phyloP scores from a whole-genome alignment of 1,140 invertebrate genomes.

The Triops cancriformis region DNA sequence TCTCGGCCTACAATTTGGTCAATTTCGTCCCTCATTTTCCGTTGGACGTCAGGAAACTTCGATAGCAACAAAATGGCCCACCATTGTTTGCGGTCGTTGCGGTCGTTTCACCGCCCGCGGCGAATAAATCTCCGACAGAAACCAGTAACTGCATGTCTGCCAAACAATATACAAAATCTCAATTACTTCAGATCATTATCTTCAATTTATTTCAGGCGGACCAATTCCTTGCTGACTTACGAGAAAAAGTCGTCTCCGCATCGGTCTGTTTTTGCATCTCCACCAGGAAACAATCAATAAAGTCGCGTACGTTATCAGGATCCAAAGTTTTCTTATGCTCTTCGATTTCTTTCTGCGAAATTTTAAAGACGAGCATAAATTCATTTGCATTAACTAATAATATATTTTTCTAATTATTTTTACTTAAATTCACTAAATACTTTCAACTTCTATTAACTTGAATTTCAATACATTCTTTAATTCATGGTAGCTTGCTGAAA shows the following conservation, averaged over 20 bases:
- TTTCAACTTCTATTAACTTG: too few relatives aligned
- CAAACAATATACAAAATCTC: too few relatives aligned
- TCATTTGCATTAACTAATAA: too few relatives aligned
- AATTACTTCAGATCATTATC: too few relatives aligned
- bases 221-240: slow-evolving; percentile 13
- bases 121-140: slow-evolving; percentile 19
- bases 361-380: too few relatives aligned
- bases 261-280: slow-evolving; percentile 32
- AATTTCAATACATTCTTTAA: too few relatives aligned
- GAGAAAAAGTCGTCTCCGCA: slow-evolving; percentile 23
- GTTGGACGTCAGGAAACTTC: slow-evolving; percentile 36
- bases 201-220: too few relatives aligned
- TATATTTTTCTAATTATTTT: too few relatives aligned
- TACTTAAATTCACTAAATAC: too few relatives aligned
- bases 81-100: slow-evolving; percentile 35
- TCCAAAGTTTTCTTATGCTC: slow-evolving; percentile 61
- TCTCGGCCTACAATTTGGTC: slow-evolving; percentile 34
- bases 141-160: slow-evolving; percentile 15
- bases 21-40: slow-evolving; percentile 36
- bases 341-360: slow-evolving; percentile 54
- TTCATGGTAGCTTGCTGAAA: too few relatives aligned
- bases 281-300: slow-evolving; percentile 76
- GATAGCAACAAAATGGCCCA: slow-evolving; percentile 38
- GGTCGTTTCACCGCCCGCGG: slow-evolving; percentile 36
- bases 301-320: slow-evolving; percentile 56